Percentiles rank a stretch among this genome's conserved stretches.
phyloP scores from a whole-genome alignment of 64 coral and sea anemone genomes.

The Porites australiensis region DNA sequence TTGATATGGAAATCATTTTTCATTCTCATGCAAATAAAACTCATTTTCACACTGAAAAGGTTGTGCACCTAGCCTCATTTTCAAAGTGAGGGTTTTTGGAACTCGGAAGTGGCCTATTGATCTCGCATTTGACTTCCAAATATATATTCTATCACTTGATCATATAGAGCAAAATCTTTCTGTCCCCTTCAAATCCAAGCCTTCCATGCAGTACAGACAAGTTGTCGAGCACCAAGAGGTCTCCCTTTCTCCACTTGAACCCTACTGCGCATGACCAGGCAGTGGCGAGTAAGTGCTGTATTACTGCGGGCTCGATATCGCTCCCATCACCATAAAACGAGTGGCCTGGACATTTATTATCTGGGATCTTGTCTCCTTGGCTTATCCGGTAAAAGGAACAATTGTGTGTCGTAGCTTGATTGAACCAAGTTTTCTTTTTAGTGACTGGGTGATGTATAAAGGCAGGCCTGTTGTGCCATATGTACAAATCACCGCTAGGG shows the following conservation, averaged over 20 bases:
- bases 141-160: background rate
- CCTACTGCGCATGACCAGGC: slow-evolving; percentile 69
- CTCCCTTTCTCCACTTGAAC: slow-evolving; percentile 77
- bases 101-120: too few species aligned
- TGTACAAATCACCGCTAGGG: background rate
- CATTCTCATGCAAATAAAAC: too few species aligned
- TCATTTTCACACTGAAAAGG: too few species aligned
- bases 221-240: slow-evolving; percentile 71
- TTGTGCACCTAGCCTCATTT: too few species aligned
- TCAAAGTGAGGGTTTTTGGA: too few species aligned
- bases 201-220: slow-evolving; percentile 59
- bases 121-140: too few species aligned
- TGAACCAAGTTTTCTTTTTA: slow-evolving; percentile 57
- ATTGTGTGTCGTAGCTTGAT: background rate
- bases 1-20: too few species aligned
- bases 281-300: slow-evolving; percentile 67
- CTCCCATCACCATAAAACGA: slow-evolving; percentile 77
- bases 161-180: slow-evolving; percentile 55
- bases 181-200: slow-evolving; percentile 67
- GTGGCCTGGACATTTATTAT: background rate
- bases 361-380: background rate
- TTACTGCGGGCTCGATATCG: slow-evolving; percentile 72
- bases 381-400: background rate
- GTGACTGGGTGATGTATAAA: slow-evolving; percentile 59
- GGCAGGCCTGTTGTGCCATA: slow-evolving; percentile 33